These are phyloP conservation scores for Cynopterus brachyotis DNA, from an alignment of 2,113 vertebrate species.

Conservation along the genomic window DNA sequence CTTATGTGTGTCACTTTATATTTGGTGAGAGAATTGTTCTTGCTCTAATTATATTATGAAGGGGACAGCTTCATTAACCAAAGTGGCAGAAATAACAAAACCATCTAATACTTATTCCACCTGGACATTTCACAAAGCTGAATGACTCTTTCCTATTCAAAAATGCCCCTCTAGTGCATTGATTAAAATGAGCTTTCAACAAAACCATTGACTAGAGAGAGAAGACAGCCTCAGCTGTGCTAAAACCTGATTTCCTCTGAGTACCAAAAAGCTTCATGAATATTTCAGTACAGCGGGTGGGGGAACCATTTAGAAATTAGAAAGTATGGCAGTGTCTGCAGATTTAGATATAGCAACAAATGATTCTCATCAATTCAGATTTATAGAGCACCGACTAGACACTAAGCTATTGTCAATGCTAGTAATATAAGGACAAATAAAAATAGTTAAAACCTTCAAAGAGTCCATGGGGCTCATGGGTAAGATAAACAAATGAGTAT, in stretches of 20 bases:
- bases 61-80: slow-evolving; percentile 63
- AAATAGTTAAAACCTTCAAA: background rate
- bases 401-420: background rate
- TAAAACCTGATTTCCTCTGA: slow-evolving; percentile 51
- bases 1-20: slow-evolving; percentile 19
- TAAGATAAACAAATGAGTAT: background rate
- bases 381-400: background rate
- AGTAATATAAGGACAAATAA: background rate
- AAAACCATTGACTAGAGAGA: slow-evolving; percentile 41
- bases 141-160: slow-evolving; percentile 48
- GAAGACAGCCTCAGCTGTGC: background rate
- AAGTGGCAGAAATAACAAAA: slow-evolving; percentile 63
- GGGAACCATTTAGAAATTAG: background rate
- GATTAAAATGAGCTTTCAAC: slow-evolving; percentile 58
- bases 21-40: slow-evolving; percentile 55
- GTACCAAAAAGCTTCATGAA: slow-evolving; percentile 25
- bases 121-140: slow-evolving; percentile 25
- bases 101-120: slow-evolving; percentile 52
- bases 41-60: slow-evolving; percentile 60
- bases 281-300: background rate
- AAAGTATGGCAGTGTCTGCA: background rate
- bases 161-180: slow-evolving; percentile 41
- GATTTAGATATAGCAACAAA: background rate
- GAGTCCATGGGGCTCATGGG: background rate
- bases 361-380: background rate